phyloP scores from a whole-genome alignment of 2,797 vertebrate genomes.

The Sebastes minor region DNA sequence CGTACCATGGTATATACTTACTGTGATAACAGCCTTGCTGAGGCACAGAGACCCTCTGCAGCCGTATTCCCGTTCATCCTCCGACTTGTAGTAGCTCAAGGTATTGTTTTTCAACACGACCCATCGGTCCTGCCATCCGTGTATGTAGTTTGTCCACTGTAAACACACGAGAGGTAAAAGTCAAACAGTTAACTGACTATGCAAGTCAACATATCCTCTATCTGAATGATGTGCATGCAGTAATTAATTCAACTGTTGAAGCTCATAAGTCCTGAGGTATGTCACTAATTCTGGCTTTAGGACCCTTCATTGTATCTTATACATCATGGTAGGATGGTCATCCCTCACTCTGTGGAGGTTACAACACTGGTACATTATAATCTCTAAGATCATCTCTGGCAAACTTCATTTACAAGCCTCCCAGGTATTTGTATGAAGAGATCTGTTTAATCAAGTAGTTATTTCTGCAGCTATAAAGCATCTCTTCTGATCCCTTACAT shows the following conservation, averaged over 20 bases:
- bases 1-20: conserved; percentile 74
- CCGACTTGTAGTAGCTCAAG: conserved; percentile 97
- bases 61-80: conserved; percentile 95
- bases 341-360: too few relatives aligned
- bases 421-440: too few relatives aligned
- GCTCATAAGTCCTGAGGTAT: not conserved
- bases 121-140: conserved; percentile 99
- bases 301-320: too few relatives aligned
- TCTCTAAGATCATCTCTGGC: too few relatives aligned
- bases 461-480: too few relatives aligned
- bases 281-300: too few relatives aligned
- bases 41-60: conserved; percentile 97
- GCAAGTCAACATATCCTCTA: not conserved
- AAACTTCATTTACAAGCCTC: too few relatives aligned
- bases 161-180: conserved; percentile 28
- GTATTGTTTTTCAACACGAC: conserved; percentile 95
- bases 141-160: conserved; percentile 99
- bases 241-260: not conserved
- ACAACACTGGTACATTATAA: too few relatives aligned
- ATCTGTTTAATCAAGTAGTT: too few relatives aligned
- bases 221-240: not conserved
- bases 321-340: too few relatives aligned
- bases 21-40: conserved; percentile 96
- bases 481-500: too few relatives aligned
- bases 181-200: not conserved